A percentile compares a stretch with the other conserved stretches of the same genome.
phyloP scores from a whole-genome alignment of 2,113 vertebrate genomes.

The Pimephales promelas region DNA sequence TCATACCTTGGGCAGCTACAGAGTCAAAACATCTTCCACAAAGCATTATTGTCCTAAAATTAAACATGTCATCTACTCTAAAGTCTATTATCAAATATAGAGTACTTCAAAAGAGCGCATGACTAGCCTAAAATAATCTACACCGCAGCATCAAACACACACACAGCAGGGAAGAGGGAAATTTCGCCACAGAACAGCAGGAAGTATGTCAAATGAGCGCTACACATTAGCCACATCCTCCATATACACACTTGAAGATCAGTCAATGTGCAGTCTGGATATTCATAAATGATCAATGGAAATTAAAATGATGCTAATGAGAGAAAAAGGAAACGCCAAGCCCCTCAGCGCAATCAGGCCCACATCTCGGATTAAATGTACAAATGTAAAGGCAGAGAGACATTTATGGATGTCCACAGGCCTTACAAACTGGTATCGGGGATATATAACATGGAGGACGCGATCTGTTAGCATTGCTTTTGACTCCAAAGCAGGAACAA shows the following conservation, averaged over 20 bases:
- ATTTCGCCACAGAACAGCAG: constrained; percentile 14
- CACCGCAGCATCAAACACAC: background rate
- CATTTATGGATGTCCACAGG: background rate
- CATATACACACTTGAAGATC: background rate
- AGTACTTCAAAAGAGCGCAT: background rate
- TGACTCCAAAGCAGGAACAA: background rate
- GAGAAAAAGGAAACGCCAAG: constrained; percentile 54
- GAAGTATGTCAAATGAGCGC: background rate
- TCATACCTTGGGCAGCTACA: background rate
- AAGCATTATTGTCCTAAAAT: background rate
- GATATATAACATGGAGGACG: background rate
- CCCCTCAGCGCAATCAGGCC: constrained; percentile 70
- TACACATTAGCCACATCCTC: constrained; percentile 7
- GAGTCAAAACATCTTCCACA: background rate
- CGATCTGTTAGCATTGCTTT: background rate
- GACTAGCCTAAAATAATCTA: constrained; percentile 27
- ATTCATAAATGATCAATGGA: constrained; percentile 67
- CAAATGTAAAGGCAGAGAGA: constrained; percentile 3
- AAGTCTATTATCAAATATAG: background rate
- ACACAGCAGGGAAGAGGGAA: background rate
- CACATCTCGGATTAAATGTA: constrained; percentile 70
- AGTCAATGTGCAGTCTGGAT: constrained; percentile 51
- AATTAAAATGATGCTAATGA: constrained; percentile 66
- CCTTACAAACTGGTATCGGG: background rate
- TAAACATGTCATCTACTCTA: background rate